These are phyloP conservation scores for Symphodus melops DNA, from an alignment of 2,113 vertebrate genomes.

Conservation along the genomic window DNA sequence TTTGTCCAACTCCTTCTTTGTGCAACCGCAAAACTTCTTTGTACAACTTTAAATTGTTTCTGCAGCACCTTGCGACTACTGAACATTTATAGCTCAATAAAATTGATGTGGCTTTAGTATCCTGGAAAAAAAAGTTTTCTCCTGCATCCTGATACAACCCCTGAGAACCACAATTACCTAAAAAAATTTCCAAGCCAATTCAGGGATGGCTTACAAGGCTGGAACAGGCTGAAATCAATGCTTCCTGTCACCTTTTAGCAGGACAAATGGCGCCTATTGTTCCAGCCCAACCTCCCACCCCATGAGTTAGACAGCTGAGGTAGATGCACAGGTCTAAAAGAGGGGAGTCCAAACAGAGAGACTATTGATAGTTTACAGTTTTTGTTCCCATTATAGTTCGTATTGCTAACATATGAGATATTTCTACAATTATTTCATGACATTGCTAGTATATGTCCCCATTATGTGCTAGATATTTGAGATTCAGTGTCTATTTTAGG, in stretches of 20 bases:
- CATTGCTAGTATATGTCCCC: too few species aligned
- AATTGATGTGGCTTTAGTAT: conserved; percentile 33
- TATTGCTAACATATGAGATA: too few species aligned
- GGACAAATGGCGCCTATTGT: conserved; percentile 82
- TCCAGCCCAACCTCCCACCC: conserved; percentile 52
- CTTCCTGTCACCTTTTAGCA: conserved; percentile 83
- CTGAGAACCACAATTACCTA: conserved; percentile 40
- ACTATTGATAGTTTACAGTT: conserved; percentile 9
- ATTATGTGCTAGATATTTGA: too few species aligned
- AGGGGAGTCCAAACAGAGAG: conserved; percentile 20
- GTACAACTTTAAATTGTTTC: conserved; percentile 11
- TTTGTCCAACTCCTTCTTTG: background rate
- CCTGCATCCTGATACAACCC: conserved; percentile 11
- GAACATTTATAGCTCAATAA: conserved; percentile 46
- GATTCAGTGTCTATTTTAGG: too few species aligned
- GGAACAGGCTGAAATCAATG: conserved; percentile 77
- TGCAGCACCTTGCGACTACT: conserved; percentile 17
- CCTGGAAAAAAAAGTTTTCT: conserved; percentile 33
- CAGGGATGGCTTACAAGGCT: conserved; percentile 56
- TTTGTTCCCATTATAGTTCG: background rate
- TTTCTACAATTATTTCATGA: too few species aligned
- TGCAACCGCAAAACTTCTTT: background rate
- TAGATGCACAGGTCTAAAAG: conserved; percentile 54
- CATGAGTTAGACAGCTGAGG: conserved; percentile 73
- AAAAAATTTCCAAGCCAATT: conserved; percentile 51